These are phyloP conservation scores for Trachemys scripta DNA, from an alignment of 2,113 vertebrate species.

Conservation along the genomic window DNA sequence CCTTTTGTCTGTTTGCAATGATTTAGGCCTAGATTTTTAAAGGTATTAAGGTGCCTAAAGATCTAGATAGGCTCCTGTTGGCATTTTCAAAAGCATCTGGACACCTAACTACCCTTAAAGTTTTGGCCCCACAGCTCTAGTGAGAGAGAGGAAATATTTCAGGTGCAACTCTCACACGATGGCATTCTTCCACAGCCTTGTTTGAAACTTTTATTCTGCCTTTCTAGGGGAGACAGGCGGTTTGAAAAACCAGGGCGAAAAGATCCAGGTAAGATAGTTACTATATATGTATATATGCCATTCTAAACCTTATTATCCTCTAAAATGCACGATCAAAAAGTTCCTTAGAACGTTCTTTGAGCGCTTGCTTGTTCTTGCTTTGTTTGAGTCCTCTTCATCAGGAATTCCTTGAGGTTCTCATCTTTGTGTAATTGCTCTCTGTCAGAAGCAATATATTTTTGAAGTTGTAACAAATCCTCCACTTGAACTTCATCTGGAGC, in stretches of 20 bases:
- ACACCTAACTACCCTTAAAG: not conserved
- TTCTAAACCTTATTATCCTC: not conserved
- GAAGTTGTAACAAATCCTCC: not conserved
- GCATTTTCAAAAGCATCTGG: not conserved
- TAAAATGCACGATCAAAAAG: not conserved
- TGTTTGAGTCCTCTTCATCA: not conserved
- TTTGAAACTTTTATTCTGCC: conserved; percentile 75
- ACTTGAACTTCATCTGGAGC: not conserved
- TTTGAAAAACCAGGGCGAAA: conserved; percentile 99
- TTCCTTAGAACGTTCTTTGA: not conserved
- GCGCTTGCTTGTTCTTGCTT: not conserved
- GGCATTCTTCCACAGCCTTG: conserved; percentile 37
- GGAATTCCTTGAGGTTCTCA: not conserved
- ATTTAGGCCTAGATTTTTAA: not conserved
- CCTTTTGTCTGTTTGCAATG: not conserved
- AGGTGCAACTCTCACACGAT: too few relatives aligned
- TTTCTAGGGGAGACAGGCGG: conserved; percentile 93
- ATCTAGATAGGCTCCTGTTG: accelerated
- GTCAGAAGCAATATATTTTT: not conserved
- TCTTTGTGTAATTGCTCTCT: not conserved
- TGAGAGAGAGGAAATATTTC: not conserved
- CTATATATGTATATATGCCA: conserved; percentile 10
- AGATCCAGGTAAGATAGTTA: conserved; percentile 92
- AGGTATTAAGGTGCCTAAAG: not conserved
- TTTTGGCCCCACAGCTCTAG: not conserved